These are phyloP conservation scores for Tolmerus cingulatus DNA, from an alignment of 2,888 invertebrate genomes.

Conservation along the genomic window DNA sequence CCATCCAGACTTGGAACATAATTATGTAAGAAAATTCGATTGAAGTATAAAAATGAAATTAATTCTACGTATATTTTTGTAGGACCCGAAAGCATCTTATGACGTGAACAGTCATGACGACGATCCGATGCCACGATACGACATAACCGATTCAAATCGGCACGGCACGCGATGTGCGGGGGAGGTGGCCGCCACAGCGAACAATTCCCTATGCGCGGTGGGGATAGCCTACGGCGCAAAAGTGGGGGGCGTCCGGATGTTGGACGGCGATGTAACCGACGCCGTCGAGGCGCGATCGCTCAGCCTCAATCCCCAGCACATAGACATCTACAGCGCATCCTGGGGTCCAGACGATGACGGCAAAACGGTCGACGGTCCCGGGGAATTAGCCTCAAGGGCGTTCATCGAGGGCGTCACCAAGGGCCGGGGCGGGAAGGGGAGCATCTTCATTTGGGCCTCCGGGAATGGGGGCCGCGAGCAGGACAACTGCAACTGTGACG, in stretches of 20 bases:
- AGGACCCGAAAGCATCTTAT: constrained; percentile 95
- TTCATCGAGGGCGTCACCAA: constrained; percentile 95
- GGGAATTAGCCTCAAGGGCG: constrained; percentile 91
- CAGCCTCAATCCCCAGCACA: constrained; percentile 93
- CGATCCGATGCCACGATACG: constrained; percentile 97
- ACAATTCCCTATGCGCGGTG: constrained; percentile 94
- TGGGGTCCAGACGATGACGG: constrained; percentile 99
- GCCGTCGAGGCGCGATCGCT: constrained; percentile 96
- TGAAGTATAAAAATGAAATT: background rate
- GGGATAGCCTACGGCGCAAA: constrained; percentile 95
- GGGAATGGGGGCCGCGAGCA: constrained; percentile 96
- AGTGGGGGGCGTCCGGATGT: constrained; percentile 97
- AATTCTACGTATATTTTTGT: constrained; percentile 43
- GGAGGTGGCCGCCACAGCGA: constrained; percentile 96
- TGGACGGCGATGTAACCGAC: constrained; percentile 98
- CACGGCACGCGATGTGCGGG: constrained; percentile 96
- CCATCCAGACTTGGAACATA: constrained; percentile 89
- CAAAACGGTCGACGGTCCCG: constrained; percentile 97
- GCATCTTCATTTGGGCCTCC: constrained; percentile 99
- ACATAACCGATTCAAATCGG: constrained; percentile 94
- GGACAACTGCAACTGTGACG: constrained; percentile 99
- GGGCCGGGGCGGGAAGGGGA: constrained; percentile 92
- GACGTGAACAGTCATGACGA: constrained; percentile 96
- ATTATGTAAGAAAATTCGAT: constrained; percentile 80
- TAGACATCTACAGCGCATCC: constrained; percentile 97